A percentile compares a stretch with the other conserved stretches of the same genome.
Evolutionary conservation across 2,113 vertebrate genomes (phyloP).

Genomic region (Lynx canadensis): DNA sequence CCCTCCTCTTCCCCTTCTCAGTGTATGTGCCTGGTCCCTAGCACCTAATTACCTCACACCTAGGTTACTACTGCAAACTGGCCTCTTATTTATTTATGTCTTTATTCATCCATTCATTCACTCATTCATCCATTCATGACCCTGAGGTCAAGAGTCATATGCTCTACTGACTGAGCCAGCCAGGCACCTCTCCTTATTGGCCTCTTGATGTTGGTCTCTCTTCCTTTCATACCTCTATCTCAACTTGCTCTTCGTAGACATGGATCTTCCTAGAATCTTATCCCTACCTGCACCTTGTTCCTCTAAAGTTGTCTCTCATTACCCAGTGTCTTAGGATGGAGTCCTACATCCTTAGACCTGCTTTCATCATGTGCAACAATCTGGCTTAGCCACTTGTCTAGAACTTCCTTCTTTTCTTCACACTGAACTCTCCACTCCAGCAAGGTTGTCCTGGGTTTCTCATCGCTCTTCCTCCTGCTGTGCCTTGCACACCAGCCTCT

Average conservation of each 20-base stretch:
- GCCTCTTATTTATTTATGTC: neutral
- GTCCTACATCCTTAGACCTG: neutral
- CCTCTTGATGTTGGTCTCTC: neutral
- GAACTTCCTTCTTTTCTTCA: neutral
- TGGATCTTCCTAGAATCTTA: neutral
- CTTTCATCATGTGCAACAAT: neutral
- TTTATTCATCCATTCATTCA: too few species aligned
- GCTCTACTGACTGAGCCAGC: neutral
- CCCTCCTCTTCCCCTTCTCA: neutral
- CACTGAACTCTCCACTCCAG: neutral
- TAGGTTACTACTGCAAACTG: neutral
- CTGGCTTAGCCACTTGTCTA: neutral
- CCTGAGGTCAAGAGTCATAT: neutral
- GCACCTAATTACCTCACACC: neutral
- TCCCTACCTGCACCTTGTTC: too few species aligned
- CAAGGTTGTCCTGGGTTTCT: neutral
- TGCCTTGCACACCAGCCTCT: neutral
- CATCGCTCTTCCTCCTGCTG: rapidly evolving
- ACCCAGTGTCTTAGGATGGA: neutral
- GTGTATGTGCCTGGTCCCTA: neutral
- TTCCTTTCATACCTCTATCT: neutral
- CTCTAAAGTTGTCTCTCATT: neutral
- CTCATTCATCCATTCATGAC: too few species aligned
- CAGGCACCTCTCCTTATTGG: neutral
- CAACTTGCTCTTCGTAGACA: neutral